Percentiles rank a stretch among this genome's conserved stretches.
These are phyloP conservation scores for Pangasius sanitwongsei DNA, from an alignment of 2,797 vertebrate genomes.

Conservation along the genomic window DNA sequence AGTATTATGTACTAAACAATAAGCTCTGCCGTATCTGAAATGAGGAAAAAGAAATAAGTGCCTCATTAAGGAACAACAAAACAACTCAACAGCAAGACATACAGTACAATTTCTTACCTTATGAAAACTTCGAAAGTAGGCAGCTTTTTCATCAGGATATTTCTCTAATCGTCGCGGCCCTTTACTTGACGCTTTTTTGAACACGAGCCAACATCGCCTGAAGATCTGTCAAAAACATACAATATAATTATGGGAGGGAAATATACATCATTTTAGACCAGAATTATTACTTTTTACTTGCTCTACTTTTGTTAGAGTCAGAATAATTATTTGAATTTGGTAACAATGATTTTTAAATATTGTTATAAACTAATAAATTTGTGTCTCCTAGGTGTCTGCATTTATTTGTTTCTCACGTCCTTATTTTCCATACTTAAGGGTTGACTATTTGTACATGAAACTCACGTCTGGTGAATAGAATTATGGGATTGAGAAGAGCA, in stretches of 20 bases:
- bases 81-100: slow-evolving; percentile 62
- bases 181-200: slow-evolving; percentile 99
- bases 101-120: slow-evolving; percentile 77
- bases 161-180: slow-evolving; percentile 95
- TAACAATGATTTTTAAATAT: not conserved
- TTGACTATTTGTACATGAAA: not conserved
- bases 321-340: not conserved
- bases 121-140: slow-evolving; percentile 97
- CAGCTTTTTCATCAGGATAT: slow-evolving; percentile 97
- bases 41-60: not conserved
- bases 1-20: not conserved
- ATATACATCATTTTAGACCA: not conserved
- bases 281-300: not conserved
- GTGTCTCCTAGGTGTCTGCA: not conserved
- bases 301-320: not conserved
- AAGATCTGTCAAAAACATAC: slow-evolving; percentile 81
- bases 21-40: not conserved
- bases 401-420: not conserved
- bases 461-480: not conserved
- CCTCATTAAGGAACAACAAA: slow-evolving; percentile 49
- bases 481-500: not conserved
- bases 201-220: slow-evolving; percentile 96
- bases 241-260: not conserved
- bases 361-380: not conserved
- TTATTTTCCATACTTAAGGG: not conserved